A percentile compares a stretch with the other conserved stretches of the same genome.
These are phyloP conservation scores for Leucoma salicis DNA, from an alignment of 2,888 invertebrate species.

Conservation along the genomic window DNA sequence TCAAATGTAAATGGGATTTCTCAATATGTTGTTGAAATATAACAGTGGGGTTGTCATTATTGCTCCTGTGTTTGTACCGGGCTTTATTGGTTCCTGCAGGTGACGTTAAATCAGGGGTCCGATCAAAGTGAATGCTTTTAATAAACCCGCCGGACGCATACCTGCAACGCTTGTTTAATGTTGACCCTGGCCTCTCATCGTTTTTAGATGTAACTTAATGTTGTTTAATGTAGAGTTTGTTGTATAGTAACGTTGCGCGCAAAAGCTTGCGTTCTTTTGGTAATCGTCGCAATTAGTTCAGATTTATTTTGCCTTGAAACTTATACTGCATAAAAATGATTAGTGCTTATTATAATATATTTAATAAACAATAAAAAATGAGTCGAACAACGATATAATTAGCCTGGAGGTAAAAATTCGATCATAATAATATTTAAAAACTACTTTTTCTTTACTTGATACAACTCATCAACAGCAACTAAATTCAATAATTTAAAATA, in stretches of 20 bases:
- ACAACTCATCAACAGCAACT: no score
- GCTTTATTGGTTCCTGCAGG: slow-evolving; percentile 73
- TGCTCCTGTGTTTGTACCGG: slow-evolving; percentile 54
- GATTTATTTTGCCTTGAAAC: slow-evolving; percentile 25
- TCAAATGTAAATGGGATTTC: slow-evolving; percentile 58
- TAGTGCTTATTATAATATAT: no score
- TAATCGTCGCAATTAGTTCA: slow-evolving; percentile 8
- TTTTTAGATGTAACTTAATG: slow-evolving; percentile 7
- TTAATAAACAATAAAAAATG: no score
- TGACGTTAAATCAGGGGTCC: slow-evolving; percentile 65
- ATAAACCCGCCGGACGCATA: slow-evolving; percentile 59
- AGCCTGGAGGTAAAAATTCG: no score
- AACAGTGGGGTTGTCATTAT: slow-evolving; percentile 62
- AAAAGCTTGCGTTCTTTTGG: slow-evolving; percentile 18
- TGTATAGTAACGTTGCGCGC: neutral
- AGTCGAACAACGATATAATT: no score
- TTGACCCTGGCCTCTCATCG: slow-evolving; percentile 20
- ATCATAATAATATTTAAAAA: no score
- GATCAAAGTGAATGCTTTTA: slow-evolving; percentile 78
- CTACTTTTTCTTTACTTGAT: no score
- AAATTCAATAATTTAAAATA: no score
- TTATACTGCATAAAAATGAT: no score
- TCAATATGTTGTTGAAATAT: slow-evolving; percentile 60
- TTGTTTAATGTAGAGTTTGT: no score
- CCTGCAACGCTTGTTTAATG: slow-evolving; percentile 31